Conservation (phyloP, 2,113 vertebrate genomes). For the Tachycineta bicolor region DNA sequence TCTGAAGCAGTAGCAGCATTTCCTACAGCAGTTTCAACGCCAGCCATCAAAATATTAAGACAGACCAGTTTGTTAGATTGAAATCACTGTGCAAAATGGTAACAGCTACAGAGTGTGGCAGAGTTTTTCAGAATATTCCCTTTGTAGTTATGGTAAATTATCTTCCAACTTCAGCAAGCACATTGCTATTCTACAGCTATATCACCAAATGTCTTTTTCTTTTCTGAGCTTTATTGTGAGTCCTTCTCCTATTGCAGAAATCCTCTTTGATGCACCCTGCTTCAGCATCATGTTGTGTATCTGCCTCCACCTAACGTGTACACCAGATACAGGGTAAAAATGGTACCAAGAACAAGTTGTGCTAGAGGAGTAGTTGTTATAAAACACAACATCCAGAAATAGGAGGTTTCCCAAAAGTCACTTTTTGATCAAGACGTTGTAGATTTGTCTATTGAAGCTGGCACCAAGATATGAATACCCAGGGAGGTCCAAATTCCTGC, state of each 20-base stretch:
- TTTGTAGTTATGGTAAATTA: background rate
- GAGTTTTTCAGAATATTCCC: background rate
- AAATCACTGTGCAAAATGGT: background rate
- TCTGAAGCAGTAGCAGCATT: background rate
- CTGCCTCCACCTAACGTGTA: background rate
- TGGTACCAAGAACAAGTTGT: background rate
- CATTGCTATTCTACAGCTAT: background rate
- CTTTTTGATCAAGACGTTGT: background rate
- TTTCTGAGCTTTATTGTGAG: background rate
- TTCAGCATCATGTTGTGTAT: background rate
- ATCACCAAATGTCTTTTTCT: background rate
- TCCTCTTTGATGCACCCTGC: background rate
- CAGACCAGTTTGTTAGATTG: background rate
- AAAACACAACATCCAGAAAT: background rate
- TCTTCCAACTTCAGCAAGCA: background rate
- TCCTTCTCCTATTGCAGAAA: background rate
- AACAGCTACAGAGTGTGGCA: background rate
- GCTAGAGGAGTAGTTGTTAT: background rate
- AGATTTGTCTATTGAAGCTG: background rate
- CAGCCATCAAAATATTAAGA: constrained; percentile 27
- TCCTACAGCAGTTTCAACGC: background rate
- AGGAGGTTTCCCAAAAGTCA: background rate
- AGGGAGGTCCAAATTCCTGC: background rate
- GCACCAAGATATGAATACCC: background rate
- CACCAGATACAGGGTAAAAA: background rate